Conservation (phyloP, 2,113 vertebrate genomes). For the Hylia prasina region DNA sequence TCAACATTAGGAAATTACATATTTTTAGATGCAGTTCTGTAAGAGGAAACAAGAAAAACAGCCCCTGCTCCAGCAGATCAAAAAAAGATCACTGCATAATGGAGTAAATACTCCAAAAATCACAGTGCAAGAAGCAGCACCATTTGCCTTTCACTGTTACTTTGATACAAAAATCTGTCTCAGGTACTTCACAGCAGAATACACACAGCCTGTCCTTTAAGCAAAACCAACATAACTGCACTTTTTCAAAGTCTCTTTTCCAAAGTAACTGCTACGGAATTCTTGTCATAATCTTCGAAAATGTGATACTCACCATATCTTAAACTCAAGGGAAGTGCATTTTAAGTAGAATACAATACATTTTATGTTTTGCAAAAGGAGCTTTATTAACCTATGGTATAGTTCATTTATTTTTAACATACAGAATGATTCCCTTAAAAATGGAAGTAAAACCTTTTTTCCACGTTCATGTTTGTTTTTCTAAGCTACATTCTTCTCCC, state of each 20-base stretch:
- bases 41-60: neutral
- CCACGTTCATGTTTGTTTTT: neutral
- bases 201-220: neutral
- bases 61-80: neutral
- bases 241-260: neutral
- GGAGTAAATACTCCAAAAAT: neutral
- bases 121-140: neutral
- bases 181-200: neutral
- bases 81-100: neutral
- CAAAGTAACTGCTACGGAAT: neutral
- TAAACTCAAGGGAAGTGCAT: neutral
- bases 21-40: conserved; percentile 13
- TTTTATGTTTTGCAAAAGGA: neutral
- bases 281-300: neutral
- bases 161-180: neutral
- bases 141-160: neutral
- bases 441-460: neutral
- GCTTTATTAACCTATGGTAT: neutral
- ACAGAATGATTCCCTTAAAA: neutral
- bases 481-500: neutral
- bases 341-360: neutral
- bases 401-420: neutral
- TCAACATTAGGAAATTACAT: neutral
- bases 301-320: neutral
- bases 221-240: neutral